Percentiles rank a stretch among this genome's conserved stretches.
Evolutionary conservation across 2,113 vertebrate genomes (phyloP).

Genomic region (Leucosticte australis): DNA sequence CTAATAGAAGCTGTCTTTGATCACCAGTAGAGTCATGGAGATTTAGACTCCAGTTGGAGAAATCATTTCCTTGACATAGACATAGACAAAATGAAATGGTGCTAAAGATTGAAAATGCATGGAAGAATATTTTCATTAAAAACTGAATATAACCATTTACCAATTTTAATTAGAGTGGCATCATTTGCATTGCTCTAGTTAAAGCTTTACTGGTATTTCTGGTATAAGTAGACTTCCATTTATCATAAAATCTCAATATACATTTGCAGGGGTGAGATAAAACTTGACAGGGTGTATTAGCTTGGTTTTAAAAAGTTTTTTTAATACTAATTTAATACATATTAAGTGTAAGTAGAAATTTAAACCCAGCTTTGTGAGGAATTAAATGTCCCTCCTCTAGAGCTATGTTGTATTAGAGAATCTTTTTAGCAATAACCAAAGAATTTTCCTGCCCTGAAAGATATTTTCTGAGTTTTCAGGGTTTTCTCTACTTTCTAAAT

Average conservation of each 20-base stretch:
- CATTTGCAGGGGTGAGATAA: background rate
- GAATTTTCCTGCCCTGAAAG: background rate
- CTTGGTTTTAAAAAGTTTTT: background rate
- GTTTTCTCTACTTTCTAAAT: background rate
- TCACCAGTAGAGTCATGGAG: constrained; percentile 22
- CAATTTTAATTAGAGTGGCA: constrained; percentile 28
- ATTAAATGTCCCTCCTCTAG: background rate
- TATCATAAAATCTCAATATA: background rate
- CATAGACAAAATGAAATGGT: constrained; percentile 14
- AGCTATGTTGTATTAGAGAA: background rate
- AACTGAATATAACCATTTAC: background rate
- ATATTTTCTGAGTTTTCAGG: background rate
- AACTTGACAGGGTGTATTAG: background rate
- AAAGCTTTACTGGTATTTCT: background rate
- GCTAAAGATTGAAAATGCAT: constrained; percentile 11
- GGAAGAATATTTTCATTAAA: constrained; percentile 49
- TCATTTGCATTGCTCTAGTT: background rate
- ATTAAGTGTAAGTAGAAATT: background rate
- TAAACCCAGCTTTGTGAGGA: background rate
- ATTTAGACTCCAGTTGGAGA: constrained; percentile 34
- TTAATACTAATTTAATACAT: background rate
- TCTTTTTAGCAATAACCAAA: background rate
- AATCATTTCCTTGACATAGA: constrained; percentile 44
- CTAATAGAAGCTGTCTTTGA: constrained; percentile 9
- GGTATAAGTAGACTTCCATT: background rate